Base-by-base conservation (phyloP, 2,113 vertebrate species). In the Anser cygnoides region DNA sequence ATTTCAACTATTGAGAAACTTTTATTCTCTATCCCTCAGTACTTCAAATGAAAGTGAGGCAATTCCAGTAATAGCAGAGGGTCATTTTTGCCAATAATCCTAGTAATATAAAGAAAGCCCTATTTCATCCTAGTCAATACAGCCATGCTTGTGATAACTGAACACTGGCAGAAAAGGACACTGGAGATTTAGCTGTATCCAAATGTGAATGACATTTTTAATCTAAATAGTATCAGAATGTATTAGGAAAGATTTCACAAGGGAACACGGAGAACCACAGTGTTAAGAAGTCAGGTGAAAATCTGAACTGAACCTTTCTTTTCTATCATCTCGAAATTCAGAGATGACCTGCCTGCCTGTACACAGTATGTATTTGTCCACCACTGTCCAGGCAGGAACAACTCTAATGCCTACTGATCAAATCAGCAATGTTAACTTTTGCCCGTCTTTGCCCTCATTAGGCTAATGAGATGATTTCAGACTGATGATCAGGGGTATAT, bases 391-490 rank as follows among this genome's bases (percentile, higher is more conserved):
- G 39, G 43, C 31, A 78, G 67, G 57, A 90, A 26, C 15, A 94
- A 43, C 15, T 85, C 6, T 43, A 90, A 89, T 46, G 68, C 52
- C 88, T 91, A 68, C 63, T 94, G 94, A 97, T 96, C 92, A 89
- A 89, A 95, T 93, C 92, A 97, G 44, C 54, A 95, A 92, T 79
- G 93, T 96, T 96, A 98, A 97, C 93, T 97, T 89, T 97, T 95
- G 89, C 65, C 91, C 89, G 89, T 92, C 89, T 97, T 96, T 86
- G 57, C 93, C 85, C 90, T 97, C 95, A 94, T 97, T 97, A 97
- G 91, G 88, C 92, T 97, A 98, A 98, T 97, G 95, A 98, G 93
- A 92, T 89, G 52, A 77, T 92, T 96, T 96, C 80, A 92, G 41
- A 92, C 61, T 74, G 71, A 76, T 35, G 44, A 50, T 62, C 10